Base-by-base conservation (phyloP, 2,888 invertebrate species). In the Hipparchia semele region DNA sequence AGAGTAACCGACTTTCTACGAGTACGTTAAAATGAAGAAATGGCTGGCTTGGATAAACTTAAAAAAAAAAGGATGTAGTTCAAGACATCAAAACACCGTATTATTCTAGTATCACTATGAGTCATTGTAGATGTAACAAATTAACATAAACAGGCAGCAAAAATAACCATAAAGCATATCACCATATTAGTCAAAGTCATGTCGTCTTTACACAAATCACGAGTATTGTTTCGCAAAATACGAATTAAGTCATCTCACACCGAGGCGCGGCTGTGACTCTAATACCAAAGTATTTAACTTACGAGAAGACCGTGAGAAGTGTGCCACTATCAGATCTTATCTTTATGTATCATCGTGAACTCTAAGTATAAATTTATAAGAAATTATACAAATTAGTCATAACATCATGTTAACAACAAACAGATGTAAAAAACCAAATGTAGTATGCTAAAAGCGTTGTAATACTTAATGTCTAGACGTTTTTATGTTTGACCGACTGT, bases 251-350 rank as follows among this genome's bases (percentile, higher is more conserved):
- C 71, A 75, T 72, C 74, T 74, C 68, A 76, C 73, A 72, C 73
- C 64, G 62, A 73, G 74, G 75, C 73, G 76, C 71, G 75, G 78
- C 71, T 65, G 71, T 78, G 76, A 76, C 74, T 77, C 73, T 51
- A 66, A 73, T 68, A 68, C 70, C 56, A 53, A 79, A 78, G 79
- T 75, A 79, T 79, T 79, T 78, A 71, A 74, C 74, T 72, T 75
- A 39, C 39, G 39, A 39, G 39, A 4, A 72, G 73, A 78, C 76
- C 81, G 81, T 81, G 81, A 79, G 81, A 80, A 80, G 75, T 76
- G 77, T 77, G 79, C 76, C 79, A 75, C 73, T 76, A 75, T 75
- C 73, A 76, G 80, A 80, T 80, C 45, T 70, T 78, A 80, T 81
- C 80, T 71, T 77, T 78, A 78, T 75, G 74, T 77, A 71, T 75